Evolutionary conservation across 2,888 invertebrate species (phyloP).

Genomic region (Troglohyphantes excavatus): DNA sequence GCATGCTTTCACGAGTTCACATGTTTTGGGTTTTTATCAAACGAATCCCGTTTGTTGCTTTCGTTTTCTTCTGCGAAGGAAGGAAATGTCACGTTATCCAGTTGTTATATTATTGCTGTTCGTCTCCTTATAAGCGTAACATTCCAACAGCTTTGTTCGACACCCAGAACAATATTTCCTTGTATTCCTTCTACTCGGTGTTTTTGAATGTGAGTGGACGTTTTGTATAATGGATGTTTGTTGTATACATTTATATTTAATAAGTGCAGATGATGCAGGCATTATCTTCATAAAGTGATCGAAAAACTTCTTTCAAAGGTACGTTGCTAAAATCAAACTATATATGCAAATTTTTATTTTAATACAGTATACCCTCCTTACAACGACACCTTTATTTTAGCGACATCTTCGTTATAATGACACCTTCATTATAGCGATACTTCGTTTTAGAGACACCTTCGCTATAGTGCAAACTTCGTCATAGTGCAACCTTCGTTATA

Average conservation of each 20-base stretch:
- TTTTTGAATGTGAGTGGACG: conserved; percentile 18
- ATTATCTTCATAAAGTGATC: neutral
- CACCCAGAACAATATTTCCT: conserved; percentile 12
- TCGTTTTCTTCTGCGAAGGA: neutral
- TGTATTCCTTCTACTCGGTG: conserved; percentile 23
- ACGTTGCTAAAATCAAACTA: too few relatives aligned
- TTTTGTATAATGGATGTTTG: conserved; percentile 30
- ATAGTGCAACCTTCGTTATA: too few relatives aligned
- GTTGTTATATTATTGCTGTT: neutral
- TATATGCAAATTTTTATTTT: too few relatives aligned
- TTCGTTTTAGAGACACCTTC: too few relatives aligned
- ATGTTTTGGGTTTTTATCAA: conserved; percentile 21
- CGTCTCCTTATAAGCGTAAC: neutral
- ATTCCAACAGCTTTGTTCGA: neutral
- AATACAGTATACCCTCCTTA: too few relatives aligned
- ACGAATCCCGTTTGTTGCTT: neutral
- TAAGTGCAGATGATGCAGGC: conserved; percentile 10
- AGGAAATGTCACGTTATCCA: neutral
- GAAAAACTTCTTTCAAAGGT: neutral
- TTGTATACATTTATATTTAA: conserved; percentile 1
- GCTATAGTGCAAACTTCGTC: too few relatives aligned
- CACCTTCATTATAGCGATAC: too few relatives aligned
- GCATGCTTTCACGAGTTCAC: neutral
- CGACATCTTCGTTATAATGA: too few relatives aligned
- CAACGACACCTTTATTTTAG: too few relatives aligned